Base-by-base conservation (phyloP, 2,113 vertebrate genomes). In the Drymodes brunneopygia region DNA sequence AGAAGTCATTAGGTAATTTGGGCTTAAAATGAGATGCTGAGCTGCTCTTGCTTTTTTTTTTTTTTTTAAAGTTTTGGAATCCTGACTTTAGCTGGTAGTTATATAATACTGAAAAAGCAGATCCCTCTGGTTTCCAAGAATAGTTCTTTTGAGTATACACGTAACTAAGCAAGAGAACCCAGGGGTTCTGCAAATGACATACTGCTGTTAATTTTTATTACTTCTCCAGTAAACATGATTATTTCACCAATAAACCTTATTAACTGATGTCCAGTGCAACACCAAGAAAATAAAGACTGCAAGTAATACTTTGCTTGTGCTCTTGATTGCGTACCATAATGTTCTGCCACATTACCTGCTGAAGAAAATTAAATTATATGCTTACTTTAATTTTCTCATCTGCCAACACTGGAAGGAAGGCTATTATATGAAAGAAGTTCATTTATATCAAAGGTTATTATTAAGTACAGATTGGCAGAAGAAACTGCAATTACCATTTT, bases 291-390 rank as follows among this genome's bases (percentile, higher is more conserved):
- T 51, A 72, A 86, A 91, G 54, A 58, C 42, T 56, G 57, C n/a
- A 90, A 91, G 33, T 20, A 80, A 58, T 35, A 61, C 15, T 82
- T 82, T 66, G 29, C 22, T 53, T 50, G 23, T 45, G 66, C 40
- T 92, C 42, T 61, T 93, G 44, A 60, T 33, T 47, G 47, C 12
- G 1, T 53, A 67, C 64, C 7, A 2, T 54, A 56, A 92, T 12
- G 74, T 90, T 95, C 81, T 95, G 78, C 38, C 82, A 81, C 64
- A 72, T 86, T 77, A 91, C 65, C 40, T 40, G 18, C 57, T 70
- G 60, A 42, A 95, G 66, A 85, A 91, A 88, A 95, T 94, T 75
- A 82, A 89, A 79, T 95, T 96, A 91, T 35, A 57, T 33, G 58
- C 86, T 95, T 87, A 57, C 70, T 91, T 77, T 28, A 91, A 85